These are phyloP conservation scores for rat (Rattus norvegicus) DNA, from an alignment of 2,113 vertebrate species.

Conservation along the genomic window GRCr8 NC_086027.1:46769001-46769500, in stretches of 20 bases:
- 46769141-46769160: not conserved
- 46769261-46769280: not conserved
- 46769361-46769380: not conserved
- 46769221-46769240: not conserved
- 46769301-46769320: not conserved
- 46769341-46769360: not conserved
- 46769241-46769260: not conserved
- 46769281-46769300: too few relatives aligned
- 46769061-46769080: not conserved
- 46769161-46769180: not conserved
- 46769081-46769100: not conserved
- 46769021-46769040: not conserved
- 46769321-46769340: not conserved
- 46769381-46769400: not conserved
- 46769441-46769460: not conserved
- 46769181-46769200: not conserved
- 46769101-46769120: not conserved
- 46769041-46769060: not conserved
- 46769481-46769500: not conserved
- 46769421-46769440: not conserved
- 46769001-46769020: not conserved
- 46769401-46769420: not conserved
- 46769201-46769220: not conserved
- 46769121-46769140: not conserved
- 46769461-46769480: not conserved